These are phyloP conservation scores for Masnerella sp. DNA, from an alignment of 2,888 invertebrate genomes.

Conservation along the genomic window DNA sequence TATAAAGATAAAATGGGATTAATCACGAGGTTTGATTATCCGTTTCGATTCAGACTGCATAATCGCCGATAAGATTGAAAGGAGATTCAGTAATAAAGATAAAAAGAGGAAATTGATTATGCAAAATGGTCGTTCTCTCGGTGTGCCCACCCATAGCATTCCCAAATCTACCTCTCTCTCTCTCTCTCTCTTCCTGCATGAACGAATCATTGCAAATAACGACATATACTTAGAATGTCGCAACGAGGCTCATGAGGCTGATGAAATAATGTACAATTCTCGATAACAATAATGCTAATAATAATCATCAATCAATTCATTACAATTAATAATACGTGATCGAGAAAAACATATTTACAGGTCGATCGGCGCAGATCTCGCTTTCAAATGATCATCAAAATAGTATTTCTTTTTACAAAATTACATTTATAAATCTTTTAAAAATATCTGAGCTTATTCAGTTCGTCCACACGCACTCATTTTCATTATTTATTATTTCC, in stretches of 20 bases:
- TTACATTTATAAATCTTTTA: constrained; percentile 76
- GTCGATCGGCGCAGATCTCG: constrained; percentile 67
- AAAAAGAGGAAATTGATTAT: constrained; percentile 17
- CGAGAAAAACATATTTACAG: constrained; percentile 75
- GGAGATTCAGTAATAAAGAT: constrained; percentile 12
- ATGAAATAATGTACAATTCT: constrained; percentile 64
- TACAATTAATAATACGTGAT: constrained; percentile 70
- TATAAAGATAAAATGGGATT: constrained; percentile 12
- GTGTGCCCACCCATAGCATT: constrained; percentile 14
- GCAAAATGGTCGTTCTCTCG: constrained; percentile 24
- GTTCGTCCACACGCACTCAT: constrained; percentile 59
- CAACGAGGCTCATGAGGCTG: constrained; percentile 22
- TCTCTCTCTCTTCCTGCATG: background rate
- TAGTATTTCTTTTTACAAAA: constrained; percentile 75
- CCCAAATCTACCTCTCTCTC: background rate
- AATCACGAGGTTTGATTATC: constrained; percentile 63
- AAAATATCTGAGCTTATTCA: constrained; percentile 71
- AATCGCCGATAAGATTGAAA: constrained; percentile 56
- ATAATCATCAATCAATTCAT: constrained; percentile 37
- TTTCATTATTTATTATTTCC: constrained; percentile 17
- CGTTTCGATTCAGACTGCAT: constrained; percentile 64
- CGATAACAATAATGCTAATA: constrained; percentile 67
- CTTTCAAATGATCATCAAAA: constrained; percentile 71
- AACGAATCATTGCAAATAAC: constrained; percentile 3
- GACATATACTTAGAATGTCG: constrained; percentile 17